These are phyloP conservation scores for Clarias fuscus DNA, from an alignment of 2,797 vertebrate species.

Conservation along the genomic window DNA sequence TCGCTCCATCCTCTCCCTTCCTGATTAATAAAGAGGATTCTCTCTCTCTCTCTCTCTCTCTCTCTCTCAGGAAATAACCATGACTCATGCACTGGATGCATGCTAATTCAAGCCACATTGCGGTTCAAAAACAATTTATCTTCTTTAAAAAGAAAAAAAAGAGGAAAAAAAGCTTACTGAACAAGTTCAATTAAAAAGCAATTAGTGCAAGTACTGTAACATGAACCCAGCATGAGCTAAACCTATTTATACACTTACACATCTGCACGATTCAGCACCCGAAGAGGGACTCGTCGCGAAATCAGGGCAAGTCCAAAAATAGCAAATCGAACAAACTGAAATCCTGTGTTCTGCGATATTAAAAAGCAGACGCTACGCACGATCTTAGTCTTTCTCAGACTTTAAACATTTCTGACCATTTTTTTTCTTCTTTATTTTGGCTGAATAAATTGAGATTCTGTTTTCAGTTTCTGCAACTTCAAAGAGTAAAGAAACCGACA, in stretches of 20 bases:
- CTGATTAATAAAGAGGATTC: neutral
- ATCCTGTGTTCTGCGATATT: constrained; percentile 16
- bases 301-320: constrained; percentile 10
- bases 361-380: neutral
- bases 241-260: neutral
- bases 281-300: neutral
- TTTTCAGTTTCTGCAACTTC: neutral
- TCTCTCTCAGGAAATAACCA: neutral
- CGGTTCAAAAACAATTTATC: neutral
- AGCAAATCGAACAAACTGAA: constrained; percentile 9
- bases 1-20: neutral
- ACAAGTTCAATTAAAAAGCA: neutral
- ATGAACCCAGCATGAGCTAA: neutral
- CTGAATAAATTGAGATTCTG: neutral
- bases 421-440: neutral
- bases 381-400: neutral
- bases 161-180: too few species aligned
- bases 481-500: neutral
- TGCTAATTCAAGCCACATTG: neutral
- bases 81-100: neutral
- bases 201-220: neutral
- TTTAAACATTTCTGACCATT: neutral
- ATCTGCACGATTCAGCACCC: neutral
- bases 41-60: too few species aligned
- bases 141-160: neutral